A percentile compares a stretch with the other conserved stretches of the same genome.
phyloP scores from a whole-genome alignment of 2,797 vertebrate genomes.

The Hipposideros larvatus region DNA sequence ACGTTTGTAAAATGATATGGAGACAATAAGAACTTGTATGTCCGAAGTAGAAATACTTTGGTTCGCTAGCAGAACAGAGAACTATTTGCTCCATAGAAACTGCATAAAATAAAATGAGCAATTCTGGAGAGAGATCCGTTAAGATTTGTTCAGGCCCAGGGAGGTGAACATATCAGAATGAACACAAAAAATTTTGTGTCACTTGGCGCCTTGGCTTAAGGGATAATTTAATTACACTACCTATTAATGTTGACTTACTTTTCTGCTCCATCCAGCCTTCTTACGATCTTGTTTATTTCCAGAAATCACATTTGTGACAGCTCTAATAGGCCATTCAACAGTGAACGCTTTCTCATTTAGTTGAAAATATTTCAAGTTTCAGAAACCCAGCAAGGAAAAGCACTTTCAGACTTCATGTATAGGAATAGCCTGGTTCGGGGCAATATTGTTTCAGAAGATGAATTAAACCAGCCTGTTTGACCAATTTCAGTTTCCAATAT shows the following conservation, averaged over 20 bases:
- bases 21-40: background rate
- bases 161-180: background rate
- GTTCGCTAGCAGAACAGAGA: background rate
- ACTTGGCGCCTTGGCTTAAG: constrained; percentile 57
- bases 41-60: background rate
- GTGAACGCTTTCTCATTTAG: background rate
- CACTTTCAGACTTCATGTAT: background rate
- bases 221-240: constrained; percentile 63
- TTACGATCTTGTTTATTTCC: constrained; percentile 53
- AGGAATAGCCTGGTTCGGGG: background rate
- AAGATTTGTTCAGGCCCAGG: background rate
- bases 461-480: background rate
- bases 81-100: background rate
- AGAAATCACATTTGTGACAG: constrained; percentile 67
- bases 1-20: constrained; percentile 31
- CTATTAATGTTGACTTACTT: background rate
- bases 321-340: constrained; percentile 9
- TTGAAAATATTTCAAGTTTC: constrained; percentile 61
- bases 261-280: background rate
- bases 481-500: background rate
- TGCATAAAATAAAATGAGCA: background rate
- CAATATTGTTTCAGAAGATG: background rate
- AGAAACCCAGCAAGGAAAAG: background rate
- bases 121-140: background rate
- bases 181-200: background rate